Evolutionary conservation across 2,797 vertebrate genomes (phyloP), one percentile per base, ranked within the genome.

Genomic region (Notoglanidium macrostoma): DNA sequence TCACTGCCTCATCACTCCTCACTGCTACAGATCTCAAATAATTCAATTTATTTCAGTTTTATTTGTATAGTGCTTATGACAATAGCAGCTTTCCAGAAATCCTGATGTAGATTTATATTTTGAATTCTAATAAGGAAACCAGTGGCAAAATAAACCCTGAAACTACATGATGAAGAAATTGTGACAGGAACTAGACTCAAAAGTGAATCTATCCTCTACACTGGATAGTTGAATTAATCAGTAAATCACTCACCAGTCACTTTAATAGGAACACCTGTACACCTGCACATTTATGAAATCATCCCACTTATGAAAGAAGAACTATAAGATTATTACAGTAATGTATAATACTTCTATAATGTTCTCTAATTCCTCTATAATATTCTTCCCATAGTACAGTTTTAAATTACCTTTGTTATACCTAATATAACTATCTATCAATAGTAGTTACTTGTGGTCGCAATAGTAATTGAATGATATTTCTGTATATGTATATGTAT

Each of bases 1-100:
- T 85, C 90, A 89, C 90, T 35, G 55, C 84, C 92, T 92, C 89
- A 90, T 93, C 83, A 57, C 78, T 88, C 80, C 70, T 86, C 86
- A 84, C 73, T 84, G 61, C 57, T 7, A 68, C 59, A 63, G 32
- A 61, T 81, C 4, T 61, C 21, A n/a, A 81, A 61, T n/a, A 26
- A 46, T n/a, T 23, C 10, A 11, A 35, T 57, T 21, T 29, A 78
- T 79, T 55, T 79, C 12, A n/a, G 61, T 35, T 23, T 49, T 29
- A 29, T 76, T 54, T 29, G 12, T 29, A 29, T 17, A 29, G 74
- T 2, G 2, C 1, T 79, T 78, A 19, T 55, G 21, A 61, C 19
- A 61, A 8, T 40, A 61, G 11, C 55, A 44, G 19, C 21, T 40
- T 14, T 32, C 29, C 26, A 76, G 26, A 54, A 54, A 76, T 17